phyloP scores from a whole-genome alignment of 2,113 vertebrate species.

The Elgaria multicarinata region DNA sequence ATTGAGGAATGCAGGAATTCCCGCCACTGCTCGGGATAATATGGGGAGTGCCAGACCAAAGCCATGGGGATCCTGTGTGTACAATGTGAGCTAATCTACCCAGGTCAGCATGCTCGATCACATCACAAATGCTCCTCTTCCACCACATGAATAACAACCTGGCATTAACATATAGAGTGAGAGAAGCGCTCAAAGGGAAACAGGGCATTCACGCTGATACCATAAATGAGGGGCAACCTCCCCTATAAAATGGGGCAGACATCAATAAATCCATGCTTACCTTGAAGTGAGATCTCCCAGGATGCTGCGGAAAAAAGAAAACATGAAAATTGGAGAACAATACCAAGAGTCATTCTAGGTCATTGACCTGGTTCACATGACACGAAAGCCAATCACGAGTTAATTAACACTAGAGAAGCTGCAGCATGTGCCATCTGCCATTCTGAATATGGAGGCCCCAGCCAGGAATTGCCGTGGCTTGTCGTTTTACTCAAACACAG shows the following conservation, averaged over 20 bases:
- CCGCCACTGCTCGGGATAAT: not conserved
- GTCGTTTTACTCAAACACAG: no score
- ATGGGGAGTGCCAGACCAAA: not conserved
- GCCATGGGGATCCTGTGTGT: not conserved
- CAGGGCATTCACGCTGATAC: not conserved
- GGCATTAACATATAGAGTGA: not conserved
- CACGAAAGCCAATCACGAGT: not conserved
- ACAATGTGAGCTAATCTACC: not conserved
- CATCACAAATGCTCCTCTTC: not conserved
- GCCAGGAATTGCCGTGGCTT: no score
- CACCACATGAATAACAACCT: not conserved
- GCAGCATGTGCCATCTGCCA: no score
- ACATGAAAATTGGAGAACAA: not conserved
- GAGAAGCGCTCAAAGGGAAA: not conserved
- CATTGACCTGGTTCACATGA: no score
- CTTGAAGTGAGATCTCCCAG: slow-evolving; percentile 87
- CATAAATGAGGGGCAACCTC: not conserved
- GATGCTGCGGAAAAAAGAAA: slow-evolving; percentile 73
- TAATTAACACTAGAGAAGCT: no score
- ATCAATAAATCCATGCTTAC: slow-evolving; percentile 66
- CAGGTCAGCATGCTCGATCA: not conserved
- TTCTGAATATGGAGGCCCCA: no score
- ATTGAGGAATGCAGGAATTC: no score
- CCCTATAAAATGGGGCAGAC: not conserved
- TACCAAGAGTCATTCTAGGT: no score